Evolutionary conservation across 2,888 invertebrate genomes (phyloP).

Genomic region (Acronicta aceris): DNA sequence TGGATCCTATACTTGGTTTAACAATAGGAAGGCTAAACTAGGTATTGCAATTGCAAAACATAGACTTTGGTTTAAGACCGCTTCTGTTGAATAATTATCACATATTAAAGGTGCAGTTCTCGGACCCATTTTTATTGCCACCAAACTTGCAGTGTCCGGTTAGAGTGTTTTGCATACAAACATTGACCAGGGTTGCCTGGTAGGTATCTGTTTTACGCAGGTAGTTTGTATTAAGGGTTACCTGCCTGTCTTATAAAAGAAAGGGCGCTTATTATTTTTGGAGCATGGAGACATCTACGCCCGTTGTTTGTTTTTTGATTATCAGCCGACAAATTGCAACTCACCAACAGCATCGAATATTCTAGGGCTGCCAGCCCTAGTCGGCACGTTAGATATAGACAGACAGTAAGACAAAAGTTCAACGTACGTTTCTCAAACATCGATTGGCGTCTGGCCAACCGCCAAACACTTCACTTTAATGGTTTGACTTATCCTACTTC

Average conservation of each 20-base stretch:
- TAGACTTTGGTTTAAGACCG: constrained; percentile 6
- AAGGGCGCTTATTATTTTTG: not conserved
- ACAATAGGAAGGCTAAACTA: constrained; percentile 32
- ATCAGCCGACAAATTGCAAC: not conserved
- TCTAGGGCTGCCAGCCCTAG: constrained; percentile 17
- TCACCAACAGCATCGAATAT: not conserved
- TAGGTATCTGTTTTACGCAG: not conserved
- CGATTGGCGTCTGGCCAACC: constrained; percentile 80
- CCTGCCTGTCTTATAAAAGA: not conserved
- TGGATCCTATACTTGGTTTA: constrained; percentile 15
- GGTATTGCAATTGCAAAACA: constrained; percentile 23
- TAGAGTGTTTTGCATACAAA: constrained; percentile 44
- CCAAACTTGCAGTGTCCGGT: constrained; percentile 47
- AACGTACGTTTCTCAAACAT: constrained; percentile 76
- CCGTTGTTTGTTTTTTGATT: not conserved
- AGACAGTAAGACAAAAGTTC: constrained; percentile 77
- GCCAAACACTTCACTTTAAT: constrained; percentile 85
- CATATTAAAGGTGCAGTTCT: constrained; percentile 45
- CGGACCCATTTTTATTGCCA: constrained; percentile 45
- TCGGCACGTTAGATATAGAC: constrained; percentile 37
- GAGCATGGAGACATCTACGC: too few relatives aligned
- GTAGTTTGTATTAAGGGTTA: not conserved
- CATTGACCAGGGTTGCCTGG: constrained; percentile 26
- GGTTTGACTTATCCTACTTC: constrained; percentile 78
- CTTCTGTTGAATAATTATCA: constrained; percentile 28